Conservation (phyloP, 1,140 invertebrate genomes). For the Drosophila ficusphila region DNA sequence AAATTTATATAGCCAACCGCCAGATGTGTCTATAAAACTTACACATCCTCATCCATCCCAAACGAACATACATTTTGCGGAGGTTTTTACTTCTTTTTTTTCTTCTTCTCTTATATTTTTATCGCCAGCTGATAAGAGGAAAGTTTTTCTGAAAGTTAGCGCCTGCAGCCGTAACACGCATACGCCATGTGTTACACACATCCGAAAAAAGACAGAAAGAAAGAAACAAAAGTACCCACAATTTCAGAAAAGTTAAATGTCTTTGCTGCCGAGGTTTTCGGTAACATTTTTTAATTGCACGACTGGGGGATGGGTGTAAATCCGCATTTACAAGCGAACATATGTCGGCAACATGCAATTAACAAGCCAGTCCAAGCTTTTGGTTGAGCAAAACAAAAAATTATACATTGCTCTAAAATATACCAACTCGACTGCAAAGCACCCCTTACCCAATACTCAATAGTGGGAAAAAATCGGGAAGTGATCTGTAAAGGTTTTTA, state of each 20-base stretch:
- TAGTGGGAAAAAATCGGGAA: background rate
- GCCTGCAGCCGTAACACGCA: slow-evolving; percentile 55
- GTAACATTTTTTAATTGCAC: slow-evolving; percentile 62
- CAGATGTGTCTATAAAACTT: slow-evolving; percentile 63
- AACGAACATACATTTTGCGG: slow-evolving; percentile 15
- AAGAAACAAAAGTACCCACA: slow-evolving; percentile 13
- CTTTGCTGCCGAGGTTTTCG: slow-evolving; percentile 43
- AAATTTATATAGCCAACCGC: slow-evolving; percentile 42
- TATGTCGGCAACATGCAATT: slow-evolving; percentile 69
- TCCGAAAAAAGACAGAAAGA: background rate
- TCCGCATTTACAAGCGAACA: slow-evolving; percentile 57
- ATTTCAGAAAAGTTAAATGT: slow-evolving; percentile 49
- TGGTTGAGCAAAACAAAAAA: slow-evolving; percentile 15
- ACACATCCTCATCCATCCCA: slow-evolving; percentile 21
- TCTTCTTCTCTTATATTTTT: slow-evolving; percentile 49
- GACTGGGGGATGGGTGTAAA: slow-evolving; percentile 3
- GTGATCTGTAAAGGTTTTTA: background rate
- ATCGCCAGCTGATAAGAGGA: slow-evolving; percentile 66
- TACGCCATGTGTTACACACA: slow-evolving; percentile 65
- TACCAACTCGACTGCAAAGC: background rate
- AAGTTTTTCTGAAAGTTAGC: slow-evolving; percentile 65
- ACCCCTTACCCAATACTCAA: background rate
- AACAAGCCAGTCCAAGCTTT: slow-evolving; percentile 47
- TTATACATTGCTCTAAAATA: background rate
- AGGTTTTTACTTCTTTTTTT: slow-evolving; percentile 32